These are phyloP conservation scores for Agrotis exclamationis DNA, from an alignment of 2,888 invertebrate genomes.

Conservation along the genomic window DNA sequence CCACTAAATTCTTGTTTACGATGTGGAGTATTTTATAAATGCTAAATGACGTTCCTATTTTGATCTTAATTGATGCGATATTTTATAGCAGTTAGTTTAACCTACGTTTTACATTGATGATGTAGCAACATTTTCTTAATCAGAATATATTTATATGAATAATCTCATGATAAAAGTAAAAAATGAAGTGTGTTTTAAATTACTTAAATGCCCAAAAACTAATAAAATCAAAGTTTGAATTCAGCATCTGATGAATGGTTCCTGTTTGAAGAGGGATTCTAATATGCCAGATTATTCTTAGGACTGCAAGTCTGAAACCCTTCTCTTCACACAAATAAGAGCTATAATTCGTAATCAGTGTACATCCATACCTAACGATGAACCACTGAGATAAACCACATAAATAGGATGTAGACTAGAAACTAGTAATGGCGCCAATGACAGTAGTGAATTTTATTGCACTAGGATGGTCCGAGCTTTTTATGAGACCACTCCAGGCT, in stretches of 20 bases:
- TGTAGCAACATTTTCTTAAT: constrained; percentile 23
- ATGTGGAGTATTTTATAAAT: constrained; percentile 30
- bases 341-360: constrained; percentile 19
- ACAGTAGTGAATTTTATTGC: constrained; percentile 56
- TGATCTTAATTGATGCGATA: constrained; percentile 43
- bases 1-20: constrained; percentile 51
- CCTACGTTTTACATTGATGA: constrained; percentile 28
- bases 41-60: constrained; percentile 38
- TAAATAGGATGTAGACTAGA: constrained; percentile 54
- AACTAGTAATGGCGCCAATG: constrained; percentile 61
- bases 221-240: constrained; percentile 55
- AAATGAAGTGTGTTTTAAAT: background rate
- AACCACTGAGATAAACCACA: constrained; percentile 39
- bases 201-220: constrained; percentile 22
- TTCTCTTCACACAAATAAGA: constrained; percentile 24
- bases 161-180: background rate
- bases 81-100: constrained; percentile 32
- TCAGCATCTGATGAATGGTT: constrained; percentile 66
- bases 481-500: constrained; percentile 46
- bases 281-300: constrained; percentile 5
- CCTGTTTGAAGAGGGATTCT: constrained; percentile 51
- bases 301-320: constrained; percentile 34
- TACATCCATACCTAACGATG: constrained; percentile 22
- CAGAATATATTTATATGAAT: constrained; percentile 20
- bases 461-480: constrained; percentile 32